Evolutionary conservation across 2,888 invertebrate genomes (phyloP).

Genomic region (Agrotis clavis): DNA sequence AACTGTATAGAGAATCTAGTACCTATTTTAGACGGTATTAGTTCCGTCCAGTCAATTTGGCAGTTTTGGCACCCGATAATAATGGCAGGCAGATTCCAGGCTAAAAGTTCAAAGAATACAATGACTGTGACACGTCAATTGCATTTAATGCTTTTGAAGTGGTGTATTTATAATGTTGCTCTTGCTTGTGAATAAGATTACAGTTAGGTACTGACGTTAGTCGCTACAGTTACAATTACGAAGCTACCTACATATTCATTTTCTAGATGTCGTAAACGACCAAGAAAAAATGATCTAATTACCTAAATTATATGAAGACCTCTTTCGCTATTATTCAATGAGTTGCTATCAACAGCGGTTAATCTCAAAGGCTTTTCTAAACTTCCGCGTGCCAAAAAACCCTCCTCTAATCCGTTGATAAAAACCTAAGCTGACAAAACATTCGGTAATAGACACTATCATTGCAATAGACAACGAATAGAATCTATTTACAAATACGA

Average conservation of each 20-base stretch:
- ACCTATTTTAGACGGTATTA: neutral
- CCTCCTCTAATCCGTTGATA: slow-evolving; percentile 34
- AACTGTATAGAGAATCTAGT: slow-evolving; percentile 9
- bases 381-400: slow-evolving; percentile 4
- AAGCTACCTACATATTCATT: too few relatives aligned
- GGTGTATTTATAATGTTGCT: slow-evolving; percentile 9
- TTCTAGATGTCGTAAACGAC: too few relatives aligned
- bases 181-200: slow-evolving; percentile 23
- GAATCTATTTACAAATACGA: slow-evolving; percentile 37
- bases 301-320: too few relatives aligned
- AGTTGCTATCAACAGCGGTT: slow-evolving; percentile 21
- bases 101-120: slow-evolving; percentile 21
- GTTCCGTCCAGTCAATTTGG: neutral
- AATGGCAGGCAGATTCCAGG: slow-evolving; percentile 22
- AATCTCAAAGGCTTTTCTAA: slow-evolving; percentile 21
- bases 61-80: slow-evolving; percentile 10
- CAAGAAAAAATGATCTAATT: too few relatives aligned
- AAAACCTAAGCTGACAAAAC: slow-evolving; percentile 22
- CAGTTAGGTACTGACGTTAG: neutral
- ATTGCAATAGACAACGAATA: slow-evolving; percentile 8
- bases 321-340: neutral
- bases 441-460: slow-evolving; percentile 24
- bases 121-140: slow-evolving; percentile 33
- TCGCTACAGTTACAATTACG: neutral
- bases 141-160: slow-evolving; percentile 39